Percentiles rank a stretch among this genome's conserved stretches.
Evolutionary conservation across 2,888 invertebrate species (phyloP).

Genomic region (Rhyacophila evoluta): DNA sequence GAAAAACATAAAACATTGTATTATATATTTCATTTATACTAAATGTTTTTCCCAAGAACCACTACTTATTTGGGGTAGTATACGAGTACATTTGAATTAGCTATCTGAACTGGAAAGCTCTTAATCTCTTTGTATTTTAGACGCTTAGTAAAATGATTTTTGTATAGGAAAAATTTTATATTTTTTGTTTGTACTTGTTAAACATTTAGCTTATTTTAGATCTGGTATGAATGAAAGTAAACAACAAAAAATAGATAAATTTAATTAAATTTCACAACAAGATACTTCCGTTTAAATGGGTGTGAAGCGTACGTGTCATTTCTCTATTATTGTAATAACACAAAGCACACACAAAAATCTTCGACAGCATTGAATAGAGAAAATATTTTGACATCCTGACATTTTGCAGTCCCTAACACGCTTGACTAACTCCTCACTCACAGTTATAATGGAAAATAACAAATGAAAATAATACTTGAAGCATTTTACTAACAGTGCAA

Average conservation of each 20-base stretch:
- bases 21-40: no score
- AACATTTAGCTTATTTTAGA: no score
- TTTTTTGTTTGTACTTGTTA: no score
- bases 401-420: constrained; percentile 47
- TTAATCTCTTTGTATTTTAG: no score
- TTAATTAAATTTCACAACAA: neutral
- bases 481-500: constrained; percentile 43
- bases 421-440: constrained; percentile 38
- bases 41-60: no score
- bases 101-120: no score
- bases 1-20: no score
- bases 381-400: constrained; percentile 52
- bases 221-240: neutral
- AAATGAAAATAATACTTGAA: neutral
- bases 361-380: neutral
- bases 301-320: neutral
- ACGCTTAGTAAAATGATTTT: no score
- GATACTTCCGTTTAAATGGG: neutral
- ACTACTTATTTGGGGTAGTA: no score
- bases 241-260: neutral
- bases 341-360: neutral
- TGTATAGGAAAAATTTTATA: no score
- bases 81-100: no score
- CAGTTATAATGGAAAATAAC: neutral
- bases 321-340: neutral